phyloP scores from a whole-genome alignment of 2,797 vertebrate species.

The Lithobates sylvaticus region DNA sequence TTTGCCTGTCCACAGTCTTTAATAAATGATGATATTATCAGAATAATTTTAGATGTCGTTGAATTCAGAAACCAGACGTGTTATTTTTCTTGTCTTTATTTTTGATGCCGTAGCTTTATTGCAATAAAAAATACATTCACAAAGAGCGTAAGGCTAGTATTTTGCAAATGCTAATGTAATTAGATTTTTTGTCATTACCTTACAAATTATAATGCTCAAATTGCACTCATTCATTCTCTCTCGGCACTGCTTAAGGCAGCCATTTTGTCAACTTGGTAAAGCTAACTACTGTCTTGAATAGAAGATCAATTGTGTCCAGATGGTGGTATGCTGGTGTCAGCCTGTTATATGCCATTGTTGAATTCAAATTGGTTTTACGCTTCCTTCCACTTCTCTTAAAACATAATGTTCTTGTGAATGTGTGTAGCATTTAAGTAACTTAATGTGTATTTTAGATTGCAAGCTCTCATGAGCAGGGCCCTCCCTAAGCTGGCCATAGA shows the following conservation, averaged over 20 bases:
- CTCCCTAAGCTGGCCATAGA: too few species aligned
- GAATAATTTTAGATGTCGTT: constrained; percentile 5
- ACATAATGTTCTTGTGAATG: too few species aligned
- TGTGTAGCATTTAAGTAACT: too few species aligned
- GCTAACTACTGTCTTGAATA: constrained; percentile 37
- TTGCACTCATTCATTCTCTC: constrained; percentile 48
- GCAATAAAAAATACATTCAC: constrained; percentile 9
- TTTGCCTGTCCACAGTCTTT: constrained; percentile 8
- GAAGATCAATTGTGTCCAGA: constrained; percentile 46
- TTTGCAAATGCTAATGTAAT: constrained; percentile 59
- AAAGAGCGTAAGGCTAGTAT: constrained; percentile 41
- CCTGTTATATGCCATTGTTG: not conserved
- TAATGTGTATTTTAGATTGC: too few species aligned
- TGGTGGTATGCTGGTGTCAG: constrained; percentile 13
- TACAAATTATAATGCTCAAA: constrained; percentile 46
- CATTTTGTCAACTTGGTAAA: constrained; percentile 47
- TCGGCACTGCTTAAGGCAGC: constrained; percentile 20
- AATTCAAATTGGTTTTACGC: not conserved
- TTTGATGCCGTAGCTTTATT: constrained; percentile 21
- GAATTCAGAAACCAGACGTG: constrained; percentile 4
- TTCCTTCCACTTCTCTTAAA: not conserved
- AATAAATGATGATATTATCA: constrained; percentile 17
- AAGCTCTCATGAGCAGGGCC: too few species aligned
- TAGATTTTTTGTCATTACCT: constrained; percentile 58
- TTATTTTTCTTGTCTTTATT: constrained; percentile 10